Base-by-base conservation (phyloP, 2,888 invertebrate species). In the Germaria angustata region DNA sequence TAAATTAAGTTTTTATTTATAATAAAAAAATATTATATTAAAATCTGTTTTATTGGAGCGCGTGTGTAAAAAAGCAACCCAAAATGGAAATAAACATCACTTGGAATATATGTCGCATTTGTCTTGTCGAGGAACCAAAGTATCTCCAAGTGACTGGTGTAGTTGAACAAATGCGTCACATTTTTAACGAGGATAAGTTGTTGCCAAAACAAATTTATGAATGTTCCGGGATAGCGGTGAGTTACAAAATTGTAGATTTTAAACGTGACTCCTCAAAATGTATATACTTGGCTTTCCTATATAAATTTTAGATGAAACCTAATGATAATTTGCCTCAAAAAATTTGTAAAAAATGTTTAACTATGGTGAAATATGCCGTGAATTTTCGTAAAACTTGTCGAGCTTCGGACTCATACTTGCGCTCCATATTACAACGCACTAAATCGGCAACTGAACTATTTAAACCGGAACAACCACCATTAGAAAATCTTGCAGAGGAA, bases 81-180 rank as follows among this genome's bases (percentile, higher is more conserved):
- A 39, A n/a, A 39, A 77, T 77, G 77, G 77, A 90, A 84, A 88
- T 90, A 65, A 86, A 86, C 53, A 90, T 90, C 65, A 90, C 88
- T 49, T 90, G 90, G 90, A 88, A 86, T 46, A 84, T 90, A 71
- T 90, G 90, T 32, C 87, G 90, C 0, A 86, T 89, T 2, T 90
- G 90, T 49, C 63, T 87, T 22, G 24, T 24, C 0, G 22, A 44
- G 32, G 73, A 84, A 53, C 86, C 86, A 65, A 49, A 15, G n/a
- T 1, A 49, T 1, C 22, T 6, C 57, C 49, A 15, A 15, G 4
- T 5, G 6, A 0, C n/a, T 15, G 39, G 13, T 6, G 15, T 11
- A 39, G 32, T 11, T 15, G 22, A 24, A 5, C 78, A 63, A 61
- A 83, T 86, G 85, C 15, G n/a, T 6, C 44, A 84, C 8, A 85